These are phyloP conservation scores for Netelia virgata DNA, from an alignment of 2,888 invertebrate genomes.

Conservation along the genomic window DNA sequence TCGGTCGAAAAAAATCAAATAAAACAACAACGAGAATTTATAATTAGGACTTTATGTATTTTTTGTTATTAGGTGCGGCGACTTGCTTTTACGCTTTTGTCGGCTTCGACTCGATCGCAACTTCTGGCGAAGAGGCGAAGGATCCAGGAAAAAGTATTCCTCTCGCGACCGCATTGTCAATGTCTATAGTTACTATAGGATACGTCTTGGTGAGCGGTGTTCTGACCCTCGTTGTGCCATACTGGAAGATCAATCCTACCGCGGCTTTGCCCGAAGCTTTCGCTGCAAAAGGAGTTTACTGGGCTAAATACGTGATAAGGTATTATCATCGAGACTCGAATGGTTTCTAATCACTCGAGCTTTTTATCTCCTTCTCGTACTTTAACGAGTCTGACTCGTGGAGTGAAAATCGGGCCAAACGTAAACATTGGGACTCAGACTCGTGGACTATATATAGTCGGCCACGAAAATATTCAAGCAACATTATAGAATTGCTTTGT, in stretches of 20 bases:
- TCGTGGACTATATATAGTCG: no score
- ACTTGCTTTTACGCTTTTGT: slow-evolving; percentile 97
- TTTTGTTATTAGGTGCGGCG: slow-evolving; percentile 88
- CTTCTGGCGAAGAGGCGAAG: slow-evolving; percentile 94
- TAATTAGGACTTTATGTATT: no score
- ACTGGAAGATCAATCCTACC: slow-evolving; percentile 90
- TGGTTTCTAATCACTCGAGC: neutral
- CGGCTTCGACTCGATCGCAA: slow-evolving; percentile 96
- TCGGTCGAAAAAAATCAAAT: neutral
- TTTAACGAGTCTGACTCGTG: no score
- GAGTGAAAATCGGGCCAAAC: no score
- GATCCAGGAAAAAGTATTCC: slow-evolving; percentile 93
- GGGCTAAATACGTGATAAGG: slow-evolving; percentile 91
- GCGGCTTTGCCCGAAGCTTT: slow-evolving; percentile 94
- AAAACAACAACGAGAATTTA: no score
- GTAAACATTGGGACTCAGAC: no score
- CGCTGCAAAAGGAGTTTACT: slow-evolving; percentile 90
- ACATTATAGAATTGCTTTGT: no score
- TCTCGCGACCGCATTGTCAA: slow-evolving; percentile 92
- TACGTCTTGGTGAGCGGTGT: slow-evolving; percentile 94
- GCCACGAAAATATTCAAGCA: no score
- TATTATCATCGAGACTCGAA: slow-evolving; percentile 43
- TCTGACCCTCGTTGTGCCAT: slow-evolving; percentile 93
- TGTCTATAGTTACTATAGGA: slow-evolving; percentile 92
- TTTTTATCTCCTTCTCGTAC: no score